A percentile compares a stretch with the other conserved stretches of the same genome.
These are phyloP conservation scores for Turritopsis rubra DNA, from an alignment of 30 jellyfish, hydroid and myxozoan genomes.

Conservation along the genomic window DNA sequence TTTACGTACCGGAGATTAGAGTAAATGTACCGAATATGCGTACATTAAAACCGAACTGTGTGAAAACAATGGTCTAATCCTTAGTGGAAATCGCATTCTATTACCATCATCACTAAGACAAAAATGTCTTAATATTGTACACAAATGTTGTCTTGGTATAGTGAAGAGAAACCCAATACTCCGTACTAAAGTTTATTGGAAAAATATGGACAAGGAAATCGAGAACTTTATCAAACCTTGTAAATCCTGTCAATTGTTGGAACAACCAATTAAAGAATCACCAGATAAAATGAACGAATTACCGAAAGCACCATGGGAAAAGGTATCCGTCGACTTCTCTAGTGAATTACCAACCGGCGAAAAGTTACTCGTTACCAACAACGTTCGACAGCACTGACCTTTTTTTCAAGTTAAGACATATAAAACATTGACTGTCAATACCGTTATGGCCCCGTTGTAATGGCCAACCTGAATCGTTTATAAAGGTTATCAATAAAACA, in stretches of 20 bases:
- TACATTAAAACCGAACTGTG: neutral
- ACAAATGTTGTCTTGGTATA: conserved; percentile 29
- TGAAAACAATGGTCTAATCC: conserved; percentile 2
- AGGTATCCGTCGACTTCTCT: conserved; percentile 23
- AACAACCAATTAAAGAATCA: conserved; percentile 22
- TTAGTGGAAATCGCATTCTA: conserved; percentile 21
- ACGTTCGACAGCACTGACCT: neutral
- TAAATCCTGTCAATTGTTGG: no score
- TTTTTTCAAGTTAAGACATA: neutral
- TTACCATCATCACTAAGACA: conserved; percentile 1
- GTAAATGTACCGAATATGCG: neutral
- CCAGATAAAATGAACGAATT: conserved; percentile 21
- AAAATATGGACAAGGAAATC: conserved; percentile 1
- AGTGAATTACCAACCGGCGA: conserved; percentile 21
- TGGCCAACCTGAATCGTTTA: neutral
- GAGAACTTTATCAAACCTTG: neutral
- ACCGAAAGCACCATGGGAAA: conserved; percentile 32
- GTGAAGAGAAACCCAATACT: conserved; percentile 5
- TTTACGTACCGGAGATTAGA: neutral
- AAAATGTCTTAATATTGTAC: conserved; percentile 15
- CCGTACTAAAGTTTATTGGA: conserved; percentile 20
- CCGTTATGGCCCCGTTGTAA: conserved; percentile 3
- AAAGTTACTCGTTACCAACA: no score
- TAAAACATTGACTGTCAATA: neutral
- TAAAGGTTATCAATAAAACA: neutral